phyloP scores from a whole-genome alignment of 2,113 vertebrate genomes.

The Hemichromis elongatus region DNA sequence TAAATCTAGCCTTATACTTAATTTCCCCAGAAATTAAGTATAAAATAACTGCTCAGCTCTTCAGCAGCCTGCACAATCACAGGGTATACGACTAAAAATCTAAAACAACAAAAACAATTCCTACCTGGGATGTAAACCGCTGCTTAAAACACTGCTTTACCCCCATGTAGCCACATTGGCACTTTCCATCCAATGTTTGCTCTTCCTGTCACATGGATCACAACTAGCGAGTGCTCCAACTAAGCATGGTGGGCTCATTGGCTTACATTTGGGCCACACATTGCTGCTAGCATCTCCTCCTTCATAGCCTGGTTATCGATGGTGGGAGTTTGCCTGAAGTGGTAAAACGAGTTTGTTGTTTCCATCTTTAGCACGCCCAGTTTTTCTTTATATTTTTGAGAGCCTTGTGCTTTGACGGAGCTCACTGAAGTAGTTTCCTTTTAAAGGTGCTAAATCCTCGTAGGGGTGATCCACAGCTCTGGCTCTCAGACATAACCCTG shows the following conservation, averaged over 20 bases:
- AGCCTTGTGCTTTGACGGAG: background rate
- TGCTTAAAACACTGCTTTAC: background rate
- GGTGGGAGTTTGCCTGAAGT: background rate
- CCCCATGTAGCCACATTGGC: accelerated
- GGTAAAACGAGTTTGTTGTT: background rate
- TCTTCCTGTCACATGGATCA: background rate
- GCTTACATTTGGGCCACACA: background rate
- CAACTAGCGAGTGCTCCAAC: background rate
- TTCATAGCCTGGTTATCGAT: background rate
- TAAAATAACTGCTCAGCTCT: background rate
- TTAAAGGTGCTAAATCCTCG: accelerated
- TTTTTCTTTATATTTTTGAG: background rate
- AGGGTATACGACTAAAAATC: background rate
- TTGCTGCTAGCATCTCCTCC: background rate
- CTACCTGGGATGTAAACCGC: background rate
- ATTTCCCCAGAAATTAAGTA: background rate
- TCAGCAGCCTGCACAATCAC: background rate
- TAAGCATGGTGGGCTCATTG: background rate
- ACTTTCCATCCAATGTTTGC: background rate
- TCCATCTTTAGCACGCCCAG: background rate
- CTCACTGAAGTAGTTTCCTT: background rate
- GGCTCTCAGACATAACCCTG: background rate
- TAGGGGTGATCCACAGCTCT: background rate
- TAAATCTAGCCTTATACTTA: background rate
- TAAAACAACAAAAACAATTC: background rate